Conservation (phyloP, 2,888 invertebrate species). For the Ernsta delagoae region DNA sequence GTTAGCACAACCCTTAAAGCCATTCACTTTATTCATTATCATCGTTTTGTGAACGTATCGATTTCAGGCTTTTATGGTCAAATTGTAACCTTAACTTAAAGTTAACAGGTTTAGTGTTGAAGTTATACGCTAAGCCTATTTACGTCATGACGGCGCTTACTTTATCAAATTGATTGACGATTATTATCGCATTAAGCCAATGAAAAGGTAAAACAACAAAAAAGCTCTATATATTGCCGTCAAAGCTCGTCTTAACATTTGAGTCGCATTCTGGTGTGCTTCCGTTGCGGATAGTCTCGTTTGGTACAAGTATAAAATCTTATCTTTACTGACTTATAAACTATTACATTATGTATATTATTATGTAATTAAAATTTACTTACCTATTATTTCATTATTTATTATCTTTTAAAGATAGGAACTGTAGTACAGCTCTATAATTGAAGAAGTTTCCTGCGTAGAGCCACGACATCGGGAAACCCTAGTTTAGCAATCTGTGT, state of each 20-base stretch:
- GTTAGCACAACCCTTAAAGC: not conserved
- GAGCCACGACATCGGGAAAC: too few relatives aligned
- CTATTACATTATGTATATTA: too few relatives aligned
- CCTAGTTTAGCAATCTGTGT: too few relatives aligned
- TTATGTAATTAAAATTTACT: too few relatives aligned
- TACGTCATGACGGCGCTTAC: slow-evolving; percentile 30
- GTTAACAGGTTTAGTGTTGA: slow-evolving; percentile 1
- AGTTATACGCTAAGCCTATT: slow-evolving; percentile 15
- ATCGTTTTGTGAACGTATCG: not conserved
- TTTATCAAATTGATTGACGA: slow-evolving; percentile 38
- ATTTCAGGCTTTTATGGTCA: slow-evolving; percentile 2
- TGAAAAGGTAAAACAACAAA: slow-evolving; percentile 41
- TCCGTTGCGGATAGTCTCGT: slow-evolving; percentile 9
- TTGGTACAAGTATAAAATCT: not conserved
- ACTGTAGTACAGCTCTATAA: too few relatives aligned
- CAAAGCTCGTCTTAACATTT: slow-evolving; percentile 39
- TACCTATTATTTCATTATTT: too few relatives aligned
- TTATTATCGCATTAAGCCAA: slow-evolving; percentile 44
- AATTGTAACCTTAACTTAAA: slow-evolving; percentile 11
- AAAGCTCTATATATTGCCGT: slow-evolving; percentile 34
- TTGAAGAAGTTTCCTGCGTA: too few relatives aligned
- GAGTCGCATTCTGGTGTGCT: slow-evolving; percentile 23
- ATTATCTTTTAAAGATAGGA: too few relatives aligned
- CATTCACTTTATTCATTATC: not conserved
- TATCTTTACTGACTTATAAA: too few relatives aligned